Conservation (phyloP, 2,797 vertebrate species). For the Cephalopachus bancanus region DNA sequence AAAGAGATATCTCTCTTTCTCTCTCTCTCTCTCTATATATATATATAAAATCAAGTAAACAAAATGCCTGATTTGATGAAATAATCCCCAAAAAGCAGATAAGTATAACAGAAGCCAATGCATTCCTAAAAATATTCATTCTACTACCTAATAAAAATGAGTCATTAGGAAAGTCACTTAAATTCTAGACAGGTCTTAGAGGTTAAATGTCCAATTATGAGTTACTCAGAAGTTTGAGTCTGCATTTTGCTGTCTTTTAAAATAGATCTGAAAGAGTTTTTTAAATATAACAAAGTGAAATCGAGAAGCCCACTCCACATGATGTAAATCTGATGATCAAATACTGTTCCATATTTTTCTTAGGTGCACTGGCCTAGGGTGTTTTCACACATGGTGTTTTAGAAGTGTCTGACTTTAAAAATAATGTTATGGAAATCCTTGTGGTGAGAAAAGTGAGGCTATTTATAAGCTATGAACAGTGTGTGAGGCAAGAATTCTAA, state of each 20-base stretch:
- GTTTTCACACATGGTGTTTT: not conserved
- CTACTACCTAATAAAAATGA: slow-evolving; percentile 16
- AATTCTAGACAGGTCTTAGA: not conserved
- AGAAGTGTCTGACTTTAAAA: slow-evolving; percentile 21
- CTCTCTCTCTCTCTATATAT: too few species aligned
- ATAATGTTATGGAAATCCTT: not conserved
- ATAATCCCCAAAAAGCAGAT: not conserved
- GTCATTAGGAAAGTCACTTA: not conserved
- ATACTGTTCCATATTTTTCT: not conserved
- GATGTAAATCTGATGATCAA: not conserved
- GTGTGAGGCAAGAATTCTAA: not conserved
- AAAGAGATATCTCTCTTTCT: not conserved
- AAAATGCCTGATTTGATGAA: not conserved
- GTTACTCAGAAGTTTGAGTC: not conserved
- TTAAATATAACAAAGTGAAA: not conserved
- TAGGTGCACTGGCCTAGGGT: not conserved
- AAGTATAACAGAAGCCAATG: not conserved
- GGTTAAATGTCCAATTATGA: not conserved
- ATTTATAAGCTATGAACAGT: not conserved
- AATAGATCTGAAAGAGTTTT: not conserved
- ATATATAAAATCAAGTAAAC: not conserved
- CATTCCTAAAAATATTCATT: not conserved
- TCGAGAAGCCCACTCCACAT: not conserved
- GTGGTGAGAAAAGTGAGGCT: not conserved
- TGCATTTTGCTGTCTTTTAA: not conserved